Evolutionary conservation across 2,797 vertebrate genomes (phyloP).

Genomic region (Eremophila alpestris): DNA sequence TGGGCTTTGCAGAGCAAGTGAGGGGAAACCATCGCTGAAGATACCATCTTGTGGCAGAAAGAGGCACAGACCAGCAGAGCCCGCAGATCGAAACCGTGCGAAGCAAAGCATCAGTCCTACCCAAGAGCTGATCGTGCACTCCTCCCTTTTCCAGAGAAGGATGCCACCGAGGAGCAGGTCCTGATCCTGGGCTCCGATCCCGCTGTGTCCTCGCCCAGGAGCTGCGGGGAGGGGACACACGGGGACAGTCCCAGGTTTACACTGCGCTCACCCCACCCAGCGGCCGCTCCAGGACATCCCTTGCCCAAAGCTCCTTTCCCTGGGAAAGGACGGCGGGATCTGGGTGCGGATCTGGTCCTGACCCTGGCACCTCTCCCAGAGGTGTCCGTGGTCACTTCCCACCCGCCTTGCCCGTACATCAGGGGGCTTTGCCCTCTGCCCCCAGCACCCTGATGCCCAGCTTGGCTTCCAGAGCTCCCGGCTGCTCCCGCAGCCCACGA

Average conservation of each 20-base stretch:
- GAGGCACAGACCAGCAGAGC: background rate
- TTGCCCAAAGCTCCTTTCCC: background rate
- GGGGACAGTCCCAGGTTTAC: background rate
- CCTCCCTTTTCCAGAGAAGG: background rate
- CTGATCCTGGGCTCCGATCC: background rate
- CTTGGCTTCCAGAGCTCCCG: background rate
- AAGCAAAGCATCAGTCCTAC: background rate
- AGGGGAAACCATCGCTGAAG: background rate
- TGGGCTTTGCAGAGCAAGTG: background rate
- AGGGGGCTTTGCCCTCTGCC: background rate
- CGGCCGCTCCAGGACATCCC: fast-evolving
- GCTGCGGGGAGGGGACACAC: fast-evolving
- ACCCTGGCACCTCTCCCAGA: background rate
- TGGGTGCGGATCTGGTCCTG: background rate
- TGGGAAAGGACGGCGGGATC: background rate
- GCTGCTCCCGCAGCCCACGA: background rate
- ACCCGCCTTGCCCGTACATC: background rate
- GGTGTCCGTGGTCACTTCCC: background rate
- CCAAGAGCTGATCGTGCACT: fast-evolving
- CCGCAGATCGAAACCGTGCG: background rate
- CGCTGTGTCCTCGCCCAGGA: background rate
- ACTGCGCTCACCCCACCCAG: background rate
- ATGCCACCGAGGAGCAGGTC: background rate
- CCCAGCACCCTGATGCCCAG: background rate
- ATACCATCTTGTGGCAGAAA: conserved; percentile 8